Evolutionary conservation across 2,888 invertebrate species (phyloP), one percentile per base, ranked within the genome.

Genomic region (Pristionchus arcanus): DNA sequence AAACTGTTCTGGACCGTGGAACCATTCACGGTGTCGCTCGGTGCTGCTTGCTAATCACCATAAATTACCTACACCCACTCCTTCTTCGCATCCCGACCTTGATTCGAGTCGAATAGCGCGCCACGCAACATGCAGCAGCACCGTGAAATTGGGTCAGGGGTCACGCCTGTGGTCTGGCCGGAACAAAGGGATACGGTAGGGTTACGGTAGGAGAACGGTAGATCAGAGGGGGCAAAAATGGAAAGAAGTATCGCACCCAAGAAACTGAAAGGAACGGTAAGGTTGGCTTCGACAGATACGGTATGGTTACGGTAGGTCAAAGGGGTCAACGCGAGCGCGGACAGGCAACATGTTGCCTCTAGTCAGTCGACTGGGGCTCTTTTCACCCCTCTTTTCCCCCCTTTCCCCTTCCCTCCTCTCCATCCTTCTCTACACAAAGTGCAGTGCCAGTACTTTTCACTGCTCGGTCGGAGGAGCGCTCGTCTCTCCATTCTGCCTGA

Each of bases 391-490:
- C 28, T n/a, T 25, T n/a, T n/a, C 49, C 16, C 81, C 49, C 21
- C n/a, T 49, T 81, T 49, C 28, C 7, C n/a, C 81, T 28, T 53
- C 49, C 28, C 81, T n/a, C 81, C 28, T 53, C 81, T 81, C 13
- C 53, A n/a, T 28, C 77, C 34, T 42, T 25, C 81, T 28, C 77
- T 77, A 42, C 74, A 49, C 81, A 81, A 81, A 81, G 81, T 81
- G 81, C 81, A 81, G 74, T 34, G 34, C 37, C 74, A 74, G 68
- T 68, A 68, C 68, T 68, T 68, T 68, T 68, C 68, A n/a, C n/a
- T 66, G 66, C 5, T 11, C 63, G 9, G 25, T 5, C 16, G 63
- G 25, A 34, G 31, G 31, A 71, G 74, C 74, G 21, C 42, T 5
- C 63, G 63, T 81, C 81, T 81, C 81, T 21, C 3, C 81, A n/a